A percentile compares a stretch with the other conserved stretches of the same genome.
Evolutionary conservation across 2,888 invertebrate species (phyloP).

Genomic region (Diloba caeruleocephala): DNA sequence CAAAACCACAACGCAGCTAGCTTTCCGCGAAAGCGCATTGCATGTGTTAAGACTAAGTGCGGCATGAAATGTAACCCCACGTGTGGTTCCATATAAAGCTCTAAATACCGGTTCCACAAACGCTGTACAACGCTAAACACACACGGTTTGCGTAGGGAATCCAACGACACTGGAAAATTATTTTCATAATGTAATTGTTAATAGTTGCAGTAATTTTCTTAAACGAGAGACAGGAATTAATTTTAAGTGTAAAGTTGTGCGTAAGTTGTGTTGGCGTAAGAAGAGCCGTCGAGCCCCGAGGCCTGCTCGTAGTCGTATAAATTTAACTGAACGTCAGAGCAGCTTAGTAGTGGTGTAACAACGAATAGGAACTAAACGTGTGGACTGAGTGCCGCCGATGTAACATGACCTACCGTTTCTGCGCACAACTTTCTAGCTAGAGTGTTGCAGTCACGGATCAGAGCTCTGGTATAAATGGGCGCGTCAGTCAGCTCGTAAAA

Average conservation of each 20-base stretch:
- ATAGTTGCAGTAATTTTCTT: slow-evolving; percentile 56
- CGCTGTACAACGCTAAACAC: slow-evolving; percentile 57
- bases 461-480: slow-evolving; percentile 71
- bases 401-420: slow-evolving; percentile 61
- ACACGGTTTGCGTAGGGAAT: slow-evolving; percentile 53
- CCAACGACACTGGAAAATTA: slow-evolving; percentile 47
- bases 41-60: slow-evolving; percentile 77
- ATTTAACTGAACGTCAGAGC: slow-evolving; percentile 71
- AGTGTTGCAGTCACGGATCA: slow-evolving; percentile 56
- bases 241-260: slow-evolving; percentile 62
- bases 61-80: slow-evolving; percentile 68
- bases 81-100: slow-evolving; percentile 70
- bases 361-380: slow-evolving; percentile 70
- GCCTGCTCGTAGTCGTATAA: slow-evolving; percentile 65
- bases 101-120: slow-evolving; percentile 60
- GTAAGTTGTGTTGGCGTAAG: slow-evolving; percentile 66
- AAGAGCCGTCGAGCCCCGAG: slow-evolving; percentile 63
- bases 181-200: slow-evolving; percentile 60
- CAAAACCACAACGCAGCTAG: slow-evolving; percentile 79
- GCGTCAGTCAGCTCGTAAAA: slow-evolving; percentile 79
- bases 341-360: slow-evolving; percentile 68
- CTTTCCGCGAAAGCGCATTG: slow-evolving; percentile 78
- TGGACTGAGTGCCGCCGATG: slow-evolving; percentile 61
- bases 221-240: slow-evolving; percentile 62
- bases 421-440: slow-evolving; percentile 52